Base-by-base conservation (phyloP, 2,797 vertebrate species). In the Coracias cyanogaster region DNA sequence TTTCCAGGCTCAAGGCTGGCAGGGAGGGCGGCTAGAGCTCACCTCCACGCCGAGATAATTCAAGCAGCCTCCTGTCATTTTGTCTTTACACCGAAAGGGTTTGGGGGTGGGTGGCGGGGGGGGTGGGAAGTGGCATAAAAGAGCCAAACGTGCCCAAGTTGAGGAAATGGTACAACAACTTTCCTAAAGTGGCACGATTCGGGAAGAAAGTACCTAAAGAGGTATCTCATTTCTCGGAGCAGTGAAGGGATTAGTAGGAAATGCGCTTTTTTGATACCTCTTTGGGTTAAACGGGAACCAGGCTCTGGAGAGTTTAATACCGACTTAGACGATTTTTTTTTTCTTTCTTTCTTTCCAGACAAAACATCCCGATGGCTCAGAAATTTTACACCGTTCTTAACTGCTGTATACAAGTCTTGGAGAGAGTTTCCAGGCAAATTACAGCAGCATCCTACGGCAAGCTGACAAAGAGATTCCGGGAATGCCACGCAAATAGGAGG, bases 381-480 rank as follows among this genome's bases (percentile, higher is more conserved):
- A 77, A 93, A 86, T 86, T 62, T 37, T 43, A 25, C 2, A 12
- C 55, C 46, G 43, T 43, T 85, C 65, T 81, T 65, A 91, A 74
- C 35, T 2, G 7, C 66, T 41, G 25, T 25, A 25, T 8, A 88
- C n/a, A 88, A 92, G 72, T 86, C 86, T 73, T 60, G 80, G 46
- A 49, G n/a, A 74, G 61, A 94, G 39, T 84, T 91, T 84, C 31
- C 73, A 82, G 21, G 51, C 35, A 96, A 93, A 90, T 70, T 79
- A 52, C 62, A 93, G 77, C 85, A 83, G 73, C 84, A 74, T 87
- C 84, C 76, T 74, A 77, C 82, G n/a, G 61, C 72, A 93, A 83
- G 41, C 60, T 91, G 93, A 96, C 93, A 96, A 97, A 93, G 92
- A 90, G 87, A 94, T 88, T 81, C 80, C 95, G 37, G 70, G 77